These are phyloP conservation scores for Pangasianodon hypophthalmus DNA, from an alignment of 2,113 vertebrate genomes.

Conservation along the genomic window DNA sequence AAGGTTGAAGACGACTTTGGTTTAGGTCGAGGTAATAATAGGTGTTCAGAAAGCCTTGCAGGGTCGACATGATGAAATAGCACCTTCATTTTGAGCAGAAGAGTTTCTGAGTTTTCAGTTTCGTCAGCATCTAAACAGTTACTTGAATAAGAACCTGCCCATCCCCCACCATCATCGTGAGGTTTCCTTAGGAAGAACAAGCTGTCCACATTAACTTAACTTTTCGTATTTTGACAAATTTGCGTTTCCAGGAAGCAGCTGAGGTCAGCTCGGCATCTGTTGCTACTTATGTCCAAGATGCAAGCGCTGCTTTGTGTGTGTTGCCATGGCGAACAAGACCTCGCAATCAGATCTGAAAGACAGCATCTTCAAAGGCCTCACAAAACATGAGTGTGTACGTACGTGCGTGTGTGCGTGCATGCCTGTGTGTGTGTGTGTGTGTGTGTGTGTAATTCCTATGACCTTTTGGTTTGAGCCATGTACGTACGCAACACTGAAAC, in stretches of 20 bases:
- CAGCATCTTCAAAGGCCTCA: slow-evolving; percentile 73
- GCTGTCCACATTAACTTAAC: slow-evolving; percentile 80
- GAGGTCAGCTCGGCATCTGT: slow-evolving; percentile 91
- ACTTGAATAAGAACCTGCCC: neutral
- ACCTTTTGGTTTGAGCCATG: slow-evolving; percentile 10
- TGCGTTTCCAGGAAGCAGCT: slow-evolving; percentile 90
- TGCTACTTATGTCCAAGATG: slow-evolving; percentile 85
- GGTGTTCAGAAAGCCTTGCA: neutral
- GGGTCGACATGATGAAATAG: neutral
- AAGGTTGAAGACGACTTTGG: neutral
- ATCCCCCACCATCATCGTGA: neutral
- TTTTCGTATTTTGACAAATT: slow-evolving; percentile 87
- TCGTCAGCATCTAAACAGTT: slow-evolving; percentile 16
- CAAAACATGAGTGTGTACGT: slow-evolving; percentile 36
- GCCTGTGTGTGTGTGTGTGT: neutral
- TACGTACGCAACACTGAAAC: slow-evolving; percentile 3
- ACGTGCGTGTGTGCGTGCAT: neutral
- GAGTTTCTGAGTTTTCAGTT: slow-evolving; percentile 7
- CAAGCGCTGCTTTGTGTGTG: slow-evolving; percentile 76
- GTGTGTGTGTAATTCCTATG: slow-evolving; percentile 1
- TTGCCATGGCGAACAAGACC: slow-evolving; percentile 77
- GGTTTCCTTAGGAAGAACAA: slow-evolving; percentile 19
- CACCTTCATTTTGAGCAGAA: neutral
- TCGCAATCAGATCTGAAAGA: slow-evolving; percentile 71
- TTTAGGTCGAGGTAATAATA: neutral